phyloP scores from a whole-genome alignment of 2,888 invertebrate genomes.

The Schrankia costaestrigalis region DNA sequence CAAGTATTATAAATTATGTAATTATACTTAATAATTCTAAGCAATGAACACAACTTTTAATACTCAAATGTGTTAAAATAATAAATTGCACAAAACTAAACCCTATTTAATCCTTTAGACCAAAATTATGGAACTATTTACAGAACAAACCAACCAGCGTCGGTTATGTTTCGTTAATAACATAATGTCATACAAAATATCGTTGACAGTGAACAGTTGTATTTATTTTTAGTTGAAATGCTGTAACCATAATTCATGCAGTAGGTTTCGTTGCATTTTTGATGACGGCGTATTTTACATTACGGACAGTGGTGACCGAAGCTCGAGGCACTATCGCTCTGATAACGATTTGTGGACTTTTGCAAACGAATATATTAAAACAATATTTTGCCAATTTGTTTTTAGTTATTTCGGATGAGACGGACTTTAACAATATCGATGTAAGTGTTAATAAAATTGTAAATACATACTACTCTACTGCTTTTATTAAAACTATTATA shows the following conservation, averaged over 20 bases:
- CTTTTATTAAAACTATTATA: too few species aligned
- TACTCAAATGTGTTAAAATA: neutral
- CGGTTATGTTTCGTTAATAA: conserved; percentile 6
- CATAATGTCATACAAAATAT: conserved; percentile 16
- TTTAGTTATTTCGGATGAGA: too few species aligned
- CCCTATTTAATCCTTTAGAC: neutral
- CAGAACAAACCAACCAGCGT: neutral
- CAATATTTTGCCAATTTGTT: too few species aligned
- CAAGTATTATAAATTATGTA: too few species aligned
- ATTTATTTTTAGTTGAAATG: conserved; percentile 44
- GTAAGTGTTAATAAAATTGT: too few species aligned
- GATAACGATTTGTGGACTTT: conserved; percentile 45
- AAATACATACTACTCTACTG: too few species aligned
- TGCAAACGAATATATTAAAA: too few species aligned
- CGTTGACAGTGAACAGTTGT: conserved; percentile 21
- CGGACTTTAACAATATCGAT: too few species aligned
- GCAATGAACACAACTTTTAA: neutral
- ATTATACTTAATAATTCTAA: too few species aligned
- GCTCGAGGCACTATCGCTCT: conserved; percentile 30
- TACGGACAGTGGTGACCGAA: conserved; percentile 39
- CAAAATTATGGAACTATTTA: neutral
- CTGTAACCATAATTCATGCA: conserved; percentile 45
- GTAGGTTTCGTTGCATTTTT: conserved; percentile 51
- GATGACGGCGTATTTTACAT: conserved; percentile 52
- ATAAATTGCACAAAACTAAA: neutral